These are phyloP conservation scores for Todus mexicanus DNA, from an alignment of 2,797 vertebrate genomes.

Conservation along the genomic window DNA sequence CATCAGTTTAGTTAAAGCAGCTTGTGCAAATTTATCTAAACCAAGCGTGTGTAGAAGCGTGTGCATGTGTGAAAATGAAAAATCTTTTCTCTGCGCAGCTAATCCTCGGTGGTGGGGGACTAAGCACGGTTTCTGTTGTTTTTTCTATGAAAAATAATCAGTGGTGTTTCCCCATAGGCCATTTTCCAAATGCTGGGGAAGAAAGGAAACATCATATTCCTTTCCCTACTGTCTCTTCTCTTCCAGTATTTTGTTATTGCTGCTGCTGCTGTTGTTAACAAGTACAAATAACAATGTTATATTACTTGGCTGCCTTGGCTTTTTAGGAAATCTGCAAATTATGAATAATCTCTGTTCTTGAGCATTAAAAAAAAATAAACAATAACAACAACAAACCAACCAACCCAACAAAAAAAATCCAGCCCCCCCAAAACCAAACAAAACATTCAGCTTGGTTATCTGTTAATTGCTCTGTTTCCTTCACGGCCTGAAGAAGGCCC, in stretches of 20 bases:
- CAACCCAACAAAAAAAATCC: neutral
- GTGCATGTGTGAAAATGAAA: slow-evolving; percentile 58
- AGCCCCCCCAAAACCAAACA: neutral
- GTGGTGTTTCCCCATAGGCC: slow-evolving; percentile 66
- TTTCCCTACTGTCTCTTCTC: slow-evolving; percentile 41
- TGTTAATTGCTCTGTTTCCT: slow-evolving; percentile 45
- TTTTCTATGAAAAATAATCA: slow-evolving; percentile 66
- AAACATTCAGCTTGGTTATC: neutral
- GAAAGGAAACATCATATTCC: slow-evolving; percentile 54
- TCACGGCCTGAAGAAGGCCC: neutral
- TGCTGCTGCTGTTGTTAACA: slow-evolving; percentile 38
- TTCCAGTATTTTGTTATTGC: slow-evolving; percentile 19
- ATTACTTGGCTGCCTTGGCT: slow-evolving; percentile 34
- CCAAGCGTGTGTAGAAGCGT: slow-evolving; percentile 39
- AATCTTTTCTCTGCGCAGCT: slow-evolving; percentile 47
- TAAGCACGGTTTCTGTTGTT: slow-evolving; percentile 46
- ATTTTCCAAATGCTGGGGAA: slow-evolving; percentile 60
- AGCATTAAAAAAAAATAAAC: neutral
- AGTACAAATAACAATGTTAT: slow-evolving; percentile 43
- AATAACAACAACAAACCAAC: neutral
- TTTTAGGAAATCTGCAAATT: slow-evolving; percentile 46
- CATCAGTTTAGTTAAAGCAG: slow-evolving; percentile 58
- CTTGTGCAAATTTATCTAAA: slow-evolving; percentile 60
- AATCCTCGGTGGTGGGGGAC: slow-evolving; percentile 44
- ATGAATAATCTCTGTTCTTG: neutral